These are phyloP conservation scores for Sesamia inferens DNA, from an alignment of 2,888 invertebrate genomes.

Conservation along the genomic window DNA sequence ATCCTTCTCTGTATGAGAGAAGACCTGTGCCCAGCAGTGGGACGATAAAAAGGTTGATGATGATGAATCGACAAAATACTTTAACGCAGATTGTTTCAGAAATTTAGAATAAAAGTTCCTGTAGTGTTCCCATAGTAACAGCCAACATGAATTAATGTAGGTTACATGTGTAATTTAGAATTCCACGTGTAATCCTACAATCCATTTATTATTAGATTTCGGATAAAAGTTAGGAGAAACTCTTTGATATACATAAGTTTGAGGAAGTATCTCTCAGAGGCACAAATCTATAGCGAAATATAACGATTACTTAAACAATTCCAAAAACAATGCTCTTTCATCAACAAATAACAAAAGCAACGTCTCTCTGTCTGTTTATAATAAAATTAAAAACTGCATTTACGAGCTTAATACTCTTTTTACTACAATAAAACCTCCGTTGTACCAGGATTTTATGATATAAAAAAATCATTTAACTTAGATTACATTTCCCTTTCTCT, in stretches of 20 bases:
- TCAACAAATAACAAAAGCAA: not conserved
- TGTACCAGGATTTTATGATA: slow-evolving; percentile 1
- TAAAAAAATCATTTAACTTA: slow-evolving; percentile 14
- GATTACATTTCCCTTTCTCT: slow-evolving; percentile 14
- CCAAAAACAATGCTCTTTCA: not conserved
- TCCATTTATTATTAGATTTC: slow-evolving; percentile 10
- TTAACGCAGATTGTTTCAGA: too few relatives aligned
- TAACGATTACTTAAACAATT: slow-evolving; percentile 8
- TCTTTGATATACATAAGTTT: slow-evolving; percentile 18
- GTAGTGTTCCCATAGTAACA: too few relatives aligned
- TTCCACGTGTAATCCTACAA: not conserved
- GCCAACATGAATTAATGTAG: not conserved
- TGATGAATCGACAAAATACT: too few relatives aligned
- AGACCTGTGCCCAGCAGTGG: too few relatives aligned
- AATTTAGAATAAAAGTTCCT: too few relatives aligned
- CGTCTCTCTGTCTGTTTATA: not conserved
- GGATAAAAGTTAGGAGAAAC: slow-evolving; percentile 17
- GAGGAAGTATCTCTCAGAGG: not conserved
- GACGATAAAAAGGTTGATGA: too few relatives aligned
- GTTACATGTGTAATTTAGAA: not conserved
- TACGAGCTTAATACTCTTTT: not conserved
- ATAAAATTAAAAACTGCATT: not conserved
- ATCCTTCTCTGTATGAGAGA: too few relatives aligned
- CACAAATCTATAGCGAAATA: not conserved
- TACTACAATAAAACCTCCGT: not conserved